phyloP scores from a whole-genome alignment of 2,113 vertebrate genomes.

The Limnothrissa miodon region DNA sequence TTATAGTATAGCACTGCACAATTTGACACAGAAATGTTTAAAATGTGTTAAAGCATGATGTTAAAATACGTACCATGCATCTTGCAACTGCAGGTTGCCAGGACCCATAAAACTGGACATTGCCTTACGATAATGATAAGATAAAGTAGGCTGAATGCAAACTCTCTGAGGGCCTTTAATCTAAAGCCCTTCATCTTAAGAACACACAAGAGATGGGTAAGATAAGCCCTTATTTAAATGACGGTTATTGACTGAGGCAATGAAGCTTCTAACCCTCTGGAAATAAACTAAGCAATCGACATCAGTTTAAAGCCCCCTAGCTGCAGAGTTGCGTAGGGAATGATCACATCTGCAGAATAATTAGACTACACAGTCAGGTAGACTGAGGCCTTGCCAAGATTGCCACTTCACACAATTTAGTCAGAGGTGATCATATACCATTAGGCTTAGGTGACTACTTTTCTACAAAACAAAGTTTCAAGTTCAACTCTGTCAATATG shows the following conservation, averaged over 20 bases:
- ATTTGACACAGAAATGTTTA: neutral
- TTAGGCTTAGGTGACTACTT: neutral
- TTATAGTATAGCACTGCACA: neutral
- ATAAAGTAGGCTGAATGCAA: neutral
- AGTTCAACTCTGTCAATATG: neutral
- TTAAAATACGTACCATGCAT: neutral
- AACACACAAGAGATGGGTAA: slow-evolving; percentile 38
- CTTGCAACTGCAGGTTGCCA: neutral
- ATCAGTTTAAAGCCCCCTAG: neutral
- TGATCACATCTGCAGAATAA: neutral
- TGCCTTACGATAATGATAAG: neutral
- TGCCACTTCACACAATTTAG: neutral
- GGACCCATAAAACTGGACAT: neutral
- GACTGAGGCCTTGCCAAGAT: neutral
- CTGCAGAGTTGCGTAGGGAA: neutral
- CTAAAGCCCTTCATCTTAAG: slow-evolving; percentile 31
- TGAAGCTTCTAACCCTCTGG: slow-evolving; percentile 53
- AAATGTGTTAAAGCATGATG: neutral
- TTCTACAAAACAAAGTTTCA: neutral
- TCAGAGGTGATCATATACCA: neutral
- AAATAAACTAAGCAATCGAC: slow-evolving; percentile 41
- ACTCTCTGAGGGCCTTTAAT: neutral
- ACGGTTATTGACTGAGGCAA: slow-evolving; percentile 59
- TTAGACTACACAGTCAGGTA: neutral
- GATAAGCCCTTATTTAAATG: slow-evolving; percentile 61